Percentiles rank a stretch among this genome's conserved stretches.
Evolutionary conservation across 2,113 vertebrate genomes (phyloP).

Genomic region (Lamprologus callipterus): DNA sequence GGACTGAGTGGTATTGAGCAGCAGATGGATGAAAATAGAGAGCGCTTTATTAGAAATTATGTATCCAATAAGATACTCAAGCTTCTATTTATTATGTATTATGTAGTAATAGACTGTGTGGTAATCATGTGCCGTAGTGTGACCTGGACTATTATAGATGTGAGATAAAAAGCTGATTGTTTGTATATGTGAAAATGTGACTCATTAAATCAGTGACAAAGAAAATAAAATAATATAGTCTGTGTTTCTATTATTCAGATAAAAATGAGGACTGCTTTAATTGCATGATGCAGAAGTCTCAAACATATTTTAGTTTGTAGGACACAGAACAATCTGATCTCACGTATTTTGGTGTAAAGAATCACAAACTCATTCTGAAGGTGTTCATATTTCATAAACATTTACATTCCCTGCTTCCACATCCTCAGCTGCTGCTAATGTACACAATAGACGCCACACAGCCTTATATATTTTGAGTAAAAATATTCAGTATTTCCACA

Average conservation of each 20-base stretch:
- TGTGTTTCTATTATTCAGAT: not conserved
- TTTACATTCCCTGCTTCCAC: not conserved
- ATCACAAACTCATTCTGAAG: not conserved
- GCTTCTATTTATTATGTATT: not conserved
- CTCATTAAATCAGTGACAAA: not conserved
- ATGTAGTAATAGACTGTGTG: not conserved
- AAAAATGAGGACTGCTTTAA: not conserved
- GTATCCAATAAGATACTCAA: not conserved
- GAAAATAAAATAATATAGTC: not conserved
- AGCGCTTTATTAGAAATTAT: not conserved
- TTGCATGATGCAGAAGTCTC: not conserved
- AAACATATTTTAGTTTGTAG: not conserved
- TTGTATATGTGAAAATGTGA: fast-evolving
- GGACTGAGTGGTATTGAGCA: not conserved
- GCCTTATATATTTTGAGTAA: not conserved
- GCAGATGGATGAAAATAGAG: not conserved
- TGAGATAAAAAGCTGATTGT: not conserved
- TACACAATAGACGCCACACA: fast-evolving
- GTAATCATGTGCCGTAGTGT: not conserved
- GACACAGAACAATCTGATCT: not conserved
- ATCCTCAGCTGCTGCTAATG: not conserved
- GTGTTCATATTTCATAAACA: not conserved
- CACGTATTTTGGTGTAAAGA: not conserved
- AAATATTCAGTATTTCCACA: fast-evolving
- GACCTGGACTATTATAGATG: not conserved